Conservation (phyloP, 2,888 invertebrate species). For the Epinotia demarniana region DNA sequence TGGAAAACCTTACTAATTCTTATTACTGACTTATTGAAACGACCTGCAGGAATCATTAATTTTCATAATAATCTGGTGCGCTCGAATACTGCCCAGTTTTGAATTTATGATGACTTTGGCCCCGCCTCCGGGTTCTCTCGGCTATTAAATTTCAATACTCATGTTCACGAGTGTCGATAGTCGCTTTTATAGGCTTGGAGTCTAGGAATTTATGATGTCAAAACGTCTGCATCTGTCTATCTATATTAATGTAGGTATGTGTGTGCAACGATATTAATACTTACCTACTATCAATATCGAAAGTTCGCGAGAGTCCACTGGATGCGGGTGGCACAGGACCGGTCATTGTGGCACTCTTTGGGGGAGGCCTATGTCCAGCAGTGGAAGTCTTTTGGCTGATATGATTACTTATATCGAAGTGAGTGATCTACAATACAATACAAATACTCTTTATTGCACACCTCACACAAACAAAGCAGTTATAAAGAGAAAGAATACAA, state of each 20-base stretch:
- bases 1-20: constrained; percentile 46
- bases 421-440: no score
- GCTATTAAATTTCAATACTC: constrained; percentile 41
- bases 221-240: background rate
- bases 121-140: constrained; percentile 33
- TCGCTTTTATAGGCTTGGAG: constrained; percentile 22
- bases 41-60: constrained; percentile 52
- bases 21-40: constrained; percentile 54
- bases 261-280: background rate
- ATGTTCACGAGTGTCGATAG: constrained; percentile 30
- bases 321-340: no score
- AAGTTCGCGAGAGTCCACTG: no score
- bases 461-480: no score
- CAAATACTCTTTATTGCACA: no score
- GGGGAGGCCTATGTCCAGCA: no score
- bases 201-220: constrained; percentile 9
- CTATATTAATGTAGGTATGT: background rate
- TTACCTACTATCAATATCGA: no score
- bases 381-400: no score
- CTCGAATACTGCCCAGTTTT: constrained; percentile 36
- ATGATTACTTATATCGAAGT: no score
- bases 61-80: constrained; percentile 54
- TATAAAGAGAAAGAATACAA: no score
- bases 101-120: constrained; percentile 46
- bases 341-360: no score